Base-by-base conservation (phyloP, 2,797 vertebrate genomes). In the Gallinago solitaria region DNA sequence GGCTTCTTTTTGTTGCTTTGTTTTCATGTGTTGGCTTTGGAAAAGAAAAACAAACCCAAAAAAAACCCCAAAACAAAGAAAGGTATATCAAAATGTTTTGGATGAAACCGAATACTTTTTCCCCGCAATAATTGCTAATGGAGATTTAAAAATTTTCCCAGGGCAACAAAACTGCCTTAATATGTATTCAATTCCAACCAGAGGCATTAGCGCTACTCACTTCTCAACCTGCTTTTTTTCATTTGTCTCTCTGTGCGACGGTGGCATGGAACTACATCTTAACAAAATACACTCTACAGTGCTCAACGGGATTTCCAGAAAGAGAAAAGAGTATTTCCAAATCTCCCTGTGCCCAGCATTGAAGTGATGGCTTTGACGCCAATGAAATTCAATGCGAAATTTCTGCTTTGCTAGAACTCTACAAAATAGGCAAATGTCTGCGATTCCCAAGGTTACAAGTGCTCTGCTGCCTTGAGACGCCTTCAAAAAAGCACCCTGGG, bases 161-260 rank as follows among this genome's bases (percentile, higher is more conserved):
- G 70, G 91, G 85, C 87, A 87, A 70, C 37, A 73, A 90, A 93
- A 64, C 51, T 45, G 93, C 89, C 83, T 95, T 94, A 88, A 93
- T 43, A 30, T 4, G 5, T 54, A n/a, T 63, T 23, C 61, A 60
- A 18, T 28, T 51, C 67, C 53, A 32, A 20, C 14, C 39, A 41
- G 59, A 91, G 63, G 73, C 16, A 25, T 39, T 17, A 73, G 75
- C 4, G 4, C 50, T 54, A 47, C 64, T 68, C 8, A 19, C 59
- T 88, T 79, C 85, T 75, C 64, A 94, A 80, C 35, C 54, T 68
- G 57, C 39, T 65, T 14, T 84, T 84, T 39, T 64, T 54, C 30
- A 9, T 43, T 75, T 83, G 75, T 51, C 33, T 63, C 25, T 70
- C 35, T 6, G 7, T 78, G 65, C 71, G 82, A 54, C 13, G 0